A percentile compares a stretch with the other conserved stretches of the same genome.
Evolutionary conservation across 1,140 invertebrate genomes (phyloP).

Genomic region (Panonychus citri): DNA sequence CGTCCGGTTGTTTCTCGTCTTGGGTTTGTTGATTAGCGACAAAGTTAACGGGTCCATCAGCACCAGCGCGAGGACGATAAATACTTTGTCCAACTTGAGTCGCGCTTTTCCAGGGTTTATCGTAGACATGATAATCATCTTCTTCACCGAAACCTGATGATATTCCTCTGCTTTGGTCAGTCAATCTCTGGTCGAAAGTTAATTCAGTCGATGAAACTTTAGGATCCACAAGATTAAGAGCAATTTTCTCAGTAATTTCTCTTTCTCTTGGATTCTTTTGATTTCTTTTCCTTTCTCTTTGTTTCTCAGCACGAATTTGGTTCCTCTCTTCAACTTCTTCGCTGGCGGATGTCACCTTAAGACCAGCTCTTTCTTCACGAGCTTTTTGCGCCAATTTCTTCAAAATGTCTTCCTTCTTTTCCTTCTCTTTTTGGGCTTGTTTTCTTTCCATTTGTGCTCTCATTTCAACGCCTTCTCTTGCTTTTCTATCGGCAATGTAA

Average conservation of each 20-base stretch:
- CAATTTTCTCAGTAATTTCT: slow-evolving; percentile 96
- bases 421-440: slow-evolving; percentile 90
- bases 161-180: slow-evolving; percentile 86
- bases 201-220: slow-evolving; percentile 34
- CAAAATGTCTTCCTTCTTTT: slow-evolving; percentile 89
- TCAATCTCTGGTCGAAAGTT: slow-evolving; percentile 85
- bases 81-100: slow-evolving; percentile 62
- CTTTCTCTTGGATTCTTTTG: slow-evolving; percentile 74
- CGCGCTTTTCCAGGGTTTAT: slow-evolving; percentile 45
- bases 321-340: slow-evolving; percentile 68
- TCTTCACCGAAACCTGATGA: slow-evolving; percentile 92
- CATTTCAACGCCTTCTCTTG: slow-evolving; percentile 79
- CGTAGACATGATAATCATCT: slow-evolving; percentile 92
- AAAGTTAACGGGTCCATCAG: too few species aligned
- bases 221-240: slow-evolving; percentile 78
- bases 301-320: slow-evolving; percentile 60
- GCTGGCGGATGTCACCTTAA: slow-evolving; percentile 31
- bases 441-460: slow-evolving; percentile 86
- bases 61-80: slow-evolving; percentile 71
- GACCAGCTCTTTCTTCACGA: slow-evolving; percentile 72
- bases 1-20: slow-evolving; percentile 81
- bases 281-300: slow-evolving; percentile 80
- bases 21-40: slow-evolving; percentile 69
- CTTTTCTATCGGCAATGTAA: slow-evolving; percentile 91
- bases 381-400: slow-evolving; percentile 80